Evolutionary conservation across 2,113 vertebrate species (phyloP).

Genomic region (Alligator sinensis): DNA sequence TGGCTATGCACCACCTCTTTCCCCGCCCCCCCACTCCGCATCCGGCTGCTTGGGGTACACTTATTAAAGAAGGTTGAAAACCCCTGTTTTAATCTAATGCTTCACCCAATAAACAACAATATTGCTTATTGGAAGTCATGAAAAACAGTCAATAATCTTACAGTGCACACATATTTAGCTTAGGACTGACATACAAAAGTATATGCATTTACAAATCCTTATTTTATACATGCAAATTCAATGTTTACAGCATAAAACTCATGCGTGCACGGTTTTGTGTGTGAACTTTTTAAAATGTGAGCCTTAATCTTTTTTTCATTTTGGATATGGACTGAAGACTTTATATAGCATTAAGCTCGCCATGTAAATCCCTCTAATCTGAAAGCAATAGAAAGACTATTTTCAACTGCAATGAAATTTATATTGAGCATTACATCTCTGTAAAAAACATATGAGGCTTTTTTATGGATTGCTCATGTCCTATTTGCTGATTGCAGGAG

Average conservation of each 20-base stretch:
- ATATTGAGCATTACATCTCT: neutral
- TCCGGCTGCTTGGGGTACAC: too few relatives aligned
- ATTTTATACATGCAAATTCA: slow-evolving; percentile 11
- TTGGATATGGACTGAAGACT: slow-evolving; percentile 24
- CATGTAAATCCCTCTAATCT: neutral
- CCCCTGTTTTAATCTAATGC: neutral
- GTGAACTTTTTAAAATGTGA: neutral
- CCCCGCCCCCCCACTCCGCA: too few relatives aligned
- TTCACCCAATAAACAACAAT: neutral
- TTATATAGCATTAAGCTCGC: neutral
- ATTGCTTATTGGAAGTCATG: neutral
- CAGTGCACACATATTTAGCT: neutral
- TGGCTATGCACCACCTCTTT: too few relatives aligned
- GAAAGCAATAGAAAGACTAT: neutral
- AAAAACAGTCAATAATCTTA: neutral
- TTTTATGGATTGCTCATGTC: neutral
- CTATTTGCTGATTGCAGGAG: neutral
- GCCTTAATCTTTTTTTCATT: slow-evolving; percentile 20
- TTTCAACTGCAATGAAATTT: neutral
- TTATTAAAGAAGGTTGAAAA: too few relatives aligned
- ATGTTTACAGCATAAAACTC: slow-evolving; percentile 15
- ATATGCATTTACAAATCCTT: neutral
- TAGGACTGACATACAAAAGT: neutral
- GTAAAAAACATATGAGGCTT: neutral
- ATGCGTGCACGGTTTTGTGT: neutral